Evolutionary conservation across 2,113 vertebrate species (phyloP), one percentile per base, ranked within the genome.

Genomic region (Chrysochloris asiatica): DNA sequence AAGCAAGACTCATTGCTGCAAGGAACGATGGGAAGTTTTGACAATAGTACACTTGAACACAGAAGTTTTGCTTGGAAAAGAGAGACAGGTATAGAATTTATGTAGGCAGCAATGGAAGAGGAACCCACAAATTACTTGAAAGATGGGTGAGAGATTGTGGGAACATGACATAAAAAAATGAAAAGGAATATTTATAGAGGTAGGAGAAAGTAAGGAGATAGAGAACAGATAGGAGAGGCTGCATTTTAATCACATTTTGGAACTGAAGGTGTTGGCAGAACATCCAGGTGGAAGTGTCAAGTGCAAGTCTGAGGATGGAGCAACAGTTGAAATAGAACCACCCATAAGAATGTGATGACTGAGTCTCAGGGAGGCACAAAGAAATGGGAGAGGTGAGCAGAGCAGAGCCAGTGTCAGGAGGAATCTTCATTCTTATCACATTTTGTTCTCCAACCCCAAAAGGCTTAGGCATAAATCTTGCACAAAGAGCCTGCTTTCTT

Each of bases 391-490:
- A 71, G 21, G 43, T 0, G 0, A 77, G 48, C 11, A 5, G 54
- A 79, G 11, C 19, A 16, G 38, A 73, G 33, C 21, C 75, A 17
- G 69, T 67, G 12, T 89, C 50, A 90, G 83, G 43, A 81, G 47
- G 43, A 84, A 3, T 61, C 75, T 16, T 86, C 10, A 4, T 87
- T 73, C 75, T 90, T 83, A 87, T n/a, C 88, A 77, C 5, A 28
- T 50, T 92, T 92, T 86, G 41, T 52, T 86, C 12, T 84, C 36
- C 89, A 50, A 83, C 52, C 24, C 21, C 48, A 11, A 77, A 92
- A 84, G 81, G 93, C 88, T 92, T 78, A 92, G 36, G 38, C 94
- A 89, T 86, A 73, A 93, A 87, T 92, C 69, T 89, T 91, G 77
- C 17, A 83, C 83, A 90, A 91, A 84, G 36, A 94, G 76, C 28